These are phyloP conservation scores for Rhingia campestris DNA, from an alignment of 2,888 invertebrate species.

Conservation along the genomic window DNA sequence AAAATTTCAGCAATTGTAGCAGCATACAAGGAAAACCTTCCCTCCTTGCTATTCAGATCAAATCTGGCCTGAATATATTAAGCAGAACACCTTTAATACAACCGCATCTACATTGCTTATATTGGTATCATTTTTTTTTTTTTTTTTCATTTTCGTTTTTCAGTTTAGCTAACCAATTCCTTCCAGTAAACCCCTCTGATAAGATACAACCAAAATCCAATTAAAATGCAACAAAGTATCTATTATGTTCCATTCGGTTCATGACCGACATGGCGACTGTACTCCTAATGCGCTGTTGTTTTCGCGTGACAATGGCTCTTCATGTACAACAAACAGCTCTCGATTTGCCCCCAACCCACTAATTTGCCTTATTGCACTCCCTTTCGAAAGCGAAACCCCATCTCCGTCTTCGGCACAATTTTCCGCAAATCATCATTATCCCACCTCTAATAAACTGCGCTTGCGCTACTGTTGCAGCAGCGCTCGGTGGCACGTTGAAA, in stretches of 20 bases:
- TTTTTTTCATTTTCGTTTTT: no score
- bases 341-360: slow-evolving; percentile 33
- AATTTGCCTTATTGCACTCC: slow-evolving; percentile 26
- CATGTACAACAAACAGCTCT: slow-evolving; percentile 14
- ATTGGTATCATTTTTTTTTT: no score
- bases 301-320: slow-evolving; percentile 49
- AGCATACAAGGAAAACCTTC: no score
- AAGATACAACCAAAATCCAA: neutral
- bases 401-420: slow-evolving; percentile 52
- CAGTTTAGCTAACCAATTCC: no score
- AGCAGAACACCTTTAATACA: no score
- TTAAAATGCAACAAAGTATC: neutral
- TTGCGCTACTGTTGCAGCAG: slow-evolving; percentile 63
- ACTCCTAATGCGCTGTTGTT: neutral
- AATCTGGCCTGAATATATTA: no score
- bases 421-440: slow-evolving; percentile 71
- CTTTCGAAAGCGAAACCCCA: slow-evolving; percentile 7
- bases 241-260: slow-evolving; percentile 14
- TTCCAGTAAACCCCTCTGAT: no score
- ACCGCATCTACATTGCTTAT: no score
- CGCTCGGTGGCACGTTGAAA: slow-evolving; percentile 28
- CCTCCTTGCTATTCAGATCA: no score
- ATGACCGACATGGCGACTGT: no score
- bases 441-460: slow-evolving; percentile 66
- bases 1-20: no score